Evolutionary conservation across 2,797 vertebrate species (phyloP).

Genomic region (Graptemys geographica): DNA sequence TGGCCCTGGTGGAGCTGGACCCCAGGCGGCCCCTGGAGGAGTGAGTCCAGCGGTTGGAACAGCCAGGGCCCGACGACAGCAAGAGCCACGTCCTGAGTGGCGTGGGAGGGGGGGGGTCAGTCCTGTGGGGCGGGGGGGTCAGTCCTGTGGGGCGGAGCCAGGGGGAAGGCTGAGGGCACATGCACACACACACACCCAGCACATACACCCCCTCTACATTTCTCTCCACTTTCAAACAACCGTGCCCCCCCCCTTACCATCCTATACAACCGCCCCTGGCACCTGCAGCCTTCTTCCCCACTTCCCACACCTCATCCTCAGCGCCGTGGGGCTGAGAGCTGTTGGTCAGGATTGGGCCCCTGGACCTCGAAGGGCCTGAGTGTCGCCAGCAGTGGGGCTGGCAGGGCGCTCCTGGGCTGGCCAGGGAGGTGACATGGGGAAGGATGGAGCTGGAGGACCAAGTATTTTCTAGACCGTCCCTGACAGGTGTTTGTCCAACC

Average conservation of each 20-base stretch:
- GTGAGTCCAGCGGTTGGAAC: too few relatives aligned
- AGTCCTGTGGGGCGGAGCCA: neutral
- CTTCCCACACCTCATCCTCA: neutral
- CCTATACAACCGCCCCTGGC: neutral
- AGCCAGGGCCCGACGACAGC: neutral
- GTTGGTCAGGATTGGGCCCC: neutral
- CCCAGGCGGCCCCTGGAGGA: neutral
- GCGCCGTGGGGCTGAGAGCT: neutral
- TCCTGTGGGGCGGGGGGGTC: neutral
- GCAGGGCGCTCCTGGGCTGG: too few relatives aligned
- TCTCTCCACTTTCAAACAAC: neutral
- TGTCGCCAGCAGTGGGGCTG: too few relatives aligned
- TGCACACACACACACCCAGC: neutral
- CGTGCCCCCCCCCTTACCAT: too few relatives aligned
- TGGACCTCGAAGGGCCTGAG: too few relatives aligned
- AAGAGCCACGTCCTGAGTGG: too few relatives aligned
- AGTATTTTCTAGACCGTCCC: too few relatives aligned
- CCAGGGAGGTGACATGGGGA: too few relatives aligned
- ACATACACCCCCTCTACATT: too few relatives aligned
- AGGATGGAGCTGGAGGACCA: too few relatives aligned
- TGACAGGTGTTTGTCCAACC: too few relatives aligned
- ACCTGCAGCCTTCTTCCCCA: neutral
- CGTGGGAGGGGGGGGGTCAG: rapidly evolving
- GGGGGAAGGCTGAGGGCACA: neutral
- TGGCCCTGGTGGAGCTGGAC: too few relatives aligned